Evolutionary conservation across 2,113 vertebrate genomes (phyloP), one percentile per base, ranked within the genome.

Genomic region (Thunnus thynnus): DNA sequence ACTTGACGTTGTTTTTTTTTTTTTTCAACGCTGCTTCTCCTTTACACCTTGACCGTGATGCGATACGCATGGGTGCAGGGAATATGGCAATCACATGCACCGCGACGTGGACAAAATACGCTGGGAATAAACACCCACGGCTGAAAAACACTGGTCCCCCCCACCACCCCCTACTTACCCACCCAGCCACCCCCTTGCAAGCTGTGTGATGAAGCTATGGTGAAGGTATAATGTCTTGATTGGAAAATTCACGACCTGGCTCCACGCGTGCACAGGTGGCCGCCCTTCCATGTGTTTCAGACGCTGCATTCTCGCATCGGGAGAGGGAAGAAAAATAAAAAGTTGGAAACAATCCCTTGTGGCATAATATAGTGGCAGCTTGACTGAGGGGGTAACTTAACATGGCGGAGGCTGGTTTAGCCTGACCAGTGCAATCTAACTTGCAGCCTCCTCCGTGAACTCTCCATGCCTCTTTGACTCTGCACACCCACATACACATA

Each of bases 401-500:
- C 90, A 93, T 93, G 91, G 91, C 92, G 91, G 90, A 89, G 76
- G 67, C 46, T 47, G 79, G 16, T 54, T 51, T 63, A n/a, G 27
- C 72, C 67, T 61, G 76, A 55, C 66, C 82, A 67, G 72, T 56
- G 82, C 78, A 57, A 61, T 46, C 68, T 10, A 63, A 83, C 48
- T 79, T 57, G 7, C 63, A 58, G 67, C 76, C 68, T 36, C 58
- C 63, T 65, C 67, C 54, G 72, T 88, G 68, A 92, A 90, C 87
- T 88, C 87, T 54, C 55, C 75, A 14, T 57, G 84, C 77, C 64
- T 74, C 13, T 78, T 22, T 67, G 36, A 76, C 71, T 83, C 66
- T 16, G 51, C 86, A 67, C 72, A 46, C 78, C 60, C 72, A 62
- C 77, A 41, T 6, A 9, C 36, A 41, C 52, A 18, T 47, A 48